These are phyloP conservation scores for Strigamia maritima DNA, from an alignment of 2,888 invertebrate species.

Conservation along the genomic window DNA sequence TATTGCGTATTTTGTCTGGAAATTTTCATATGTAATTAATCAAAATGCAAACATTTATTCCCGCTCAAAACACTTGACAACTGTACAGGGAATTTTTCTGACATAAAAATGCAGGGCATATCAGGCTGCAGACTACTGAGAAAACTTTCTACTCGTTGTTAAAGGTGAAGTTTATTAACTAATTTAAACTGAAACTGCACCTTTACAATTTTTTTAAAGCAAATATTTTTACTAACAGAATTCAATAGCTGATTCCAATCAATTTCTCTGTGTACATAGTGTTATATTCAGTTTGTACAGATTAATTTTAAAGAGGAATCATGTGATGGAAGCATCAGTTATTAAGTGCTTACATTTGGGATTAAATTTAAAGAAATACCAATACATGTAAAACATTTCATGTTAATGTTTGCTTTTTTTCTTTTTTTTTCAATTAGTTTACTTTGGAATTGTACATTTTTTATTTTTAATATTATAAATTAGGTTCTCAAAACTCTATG, in stretches of 20 bases:
- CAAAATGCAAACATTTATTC: constrained; percentile 26
- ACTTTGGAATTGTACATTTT: no score
- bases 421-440: background rate
- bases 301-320: background rate
- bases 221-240: background rate
- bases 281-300: constrained; percentile 1
- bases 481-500: background rate
- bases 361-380: background rate
- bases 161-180: background rate
- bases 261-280: background rate
- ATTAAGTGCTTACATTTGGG: background rate
- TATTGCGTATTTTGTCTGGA: background rate
- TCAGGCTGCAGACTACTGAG: constrained; percentile 7
- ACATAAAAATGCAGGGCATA: constrained; percentile 16
- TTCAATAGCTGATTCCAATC: constrained; percentile 16
- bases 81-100: constrained; percentile 17
- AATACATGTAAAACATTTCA: background rate
- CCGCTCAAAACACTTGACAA: constrained; percentile 13
- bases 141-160: constrained; percentile 7
- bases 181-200: background rate
- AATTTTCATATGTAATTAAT: constrained; percentile 21
- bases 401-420: background rate
- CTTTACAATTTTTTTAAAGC: background rate
- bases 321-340: background rate
- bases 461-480: no score